Evolutionary conservation across 2,888 invertebrate genomes (phyloP).

Genomic region (Corbicula japonica): DNA sequence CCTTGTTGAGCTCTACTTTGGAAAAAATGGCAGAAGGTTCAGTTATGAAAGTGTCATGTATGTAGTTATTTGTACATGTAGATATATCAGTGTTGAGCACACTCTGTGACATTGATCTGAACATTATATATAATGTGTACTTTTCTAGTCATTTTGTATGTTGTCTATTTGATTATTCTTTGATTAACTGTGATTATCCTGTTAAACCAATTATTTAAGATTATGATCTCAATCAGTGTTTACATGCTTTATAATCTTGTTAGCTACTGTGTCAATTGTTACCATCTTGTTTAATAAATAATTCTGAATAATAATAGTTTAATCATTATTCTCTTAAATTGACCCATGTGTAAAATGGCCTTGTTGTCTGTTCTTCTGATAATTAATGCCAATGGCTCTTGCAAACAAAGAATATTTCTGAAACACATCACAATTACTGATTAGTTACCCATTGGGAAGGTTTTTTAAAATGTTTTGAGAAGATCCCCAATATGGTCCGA

Average conservation of each 20-base stretch:
- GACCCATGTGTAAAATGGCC: conserved; percentile 4
- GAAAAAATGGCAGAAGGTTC: not conserved
- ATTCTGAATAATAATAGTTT: conserved; percentile 4
- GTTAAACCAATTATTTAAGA: conserved; percentile 4
- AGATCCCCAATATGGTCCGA: conserved; percentile 4
- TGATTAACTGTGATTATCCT: conserved; percentile 2
- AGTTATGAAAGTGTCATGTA: conserved; percentile 2
- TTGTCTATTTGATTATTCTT: conserved; percentile 4
- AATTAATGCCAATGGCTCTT: conserved; percentile 4
- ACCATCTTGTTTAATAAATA: conserved; percentile 4
- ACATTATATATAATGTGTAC: conserved; percentile 4
- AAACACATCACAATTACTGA: conserved; percentile 4
- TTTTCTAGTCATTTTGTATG: conserved; percentile 4
- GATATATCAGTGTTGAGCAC: too few species aligned
- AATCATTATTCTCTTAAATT: conserved; percentile 4
- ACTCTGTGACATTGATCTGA: too few species aligned
- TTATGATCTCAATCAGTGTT: conserved; percentile 4
- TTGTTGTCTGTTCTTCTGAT: conserved; percentile 1
- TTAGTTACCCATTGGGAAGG: conserved; percentile 2
- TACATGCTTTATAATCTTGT: conserved; percentile 4
- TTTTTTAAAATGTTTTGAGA: conserved; percentile 1
- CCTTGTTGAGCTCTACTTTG: too few species aligned
- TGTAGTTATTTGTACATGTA: too few species aligned
- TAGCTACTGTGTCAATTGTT: conserved; percentile 4
- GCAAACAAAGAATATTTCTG: conserved; percentile 2